These are phyloP conservation scores for Pseudomyrmex gracilis DNA, from an alignment of 1,140 invertebrate genomes.

Conservation along the genomic window DNA sequence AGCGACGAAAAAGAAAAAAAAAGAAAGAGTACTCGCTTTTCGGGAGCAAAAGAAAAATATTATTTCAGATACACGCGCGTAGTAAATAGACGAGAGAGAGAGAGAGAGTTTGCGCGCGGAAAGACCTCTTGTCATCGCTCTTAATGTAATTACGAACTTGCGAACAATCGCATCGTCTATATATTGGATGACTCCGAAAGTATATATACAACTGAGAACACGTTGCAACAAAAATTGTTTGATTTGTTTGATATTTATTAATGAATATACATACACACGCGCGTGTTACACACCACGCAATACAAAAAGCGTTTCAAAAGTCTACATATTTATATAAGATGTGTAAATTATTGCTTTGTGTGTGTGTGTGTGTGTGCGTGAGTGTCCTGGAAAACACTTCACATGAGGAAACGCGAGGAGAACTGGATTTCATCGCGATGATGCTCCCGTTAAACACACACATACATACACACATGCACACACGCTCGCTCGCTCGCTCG, in stretches of 20 bases:
- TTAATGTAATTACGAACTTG: constrained; percentile 5
- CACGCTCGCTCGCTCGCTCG: too few species aligned
- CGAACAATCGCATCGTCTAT: background rate
- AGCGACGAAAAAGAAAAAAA: constrained; percentile 5
- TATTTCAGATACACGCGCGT: constrained; percentile 73
- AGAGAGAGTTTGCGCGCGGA: background rate
- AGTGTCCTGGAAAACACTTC: background rate
- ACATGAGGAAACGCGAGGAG: background rate
- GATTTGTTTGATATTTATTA: too few species aligned
- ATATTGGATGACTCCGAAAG: too few species aligned
- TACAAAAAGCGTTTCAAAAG: too few species aligned
- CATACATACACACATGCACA: too few species aligned
- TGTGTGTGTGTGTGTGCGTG: too few species aligned
- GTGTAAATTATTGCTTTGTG: too few species aligned
- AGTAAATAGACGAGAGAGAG: constrained; percentile 28
- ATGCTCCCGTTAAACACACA: constrained; percentile 17
- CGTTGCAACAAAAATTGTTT: too few species aligned
- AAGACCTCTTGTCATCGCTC: background rate
- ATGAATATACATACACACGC: too few species aligned
- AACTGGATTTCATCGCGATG: background rate
- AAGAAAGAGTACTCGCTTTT: constrained; percentile 67
- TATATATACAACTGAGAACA: too few species aligned
- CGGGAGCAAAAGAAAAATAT: constrained; percentile 77
- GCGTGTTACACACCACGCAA: too few species aligned
- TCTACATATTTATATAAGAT: too few species aligned